A percentile compares a stretch with the other conserved stretches of the same genome.
phyloP scores from a whole-genome alignment of 2,797 vertebrate species.

The Pseudocheirus occidentalis region DNA sequence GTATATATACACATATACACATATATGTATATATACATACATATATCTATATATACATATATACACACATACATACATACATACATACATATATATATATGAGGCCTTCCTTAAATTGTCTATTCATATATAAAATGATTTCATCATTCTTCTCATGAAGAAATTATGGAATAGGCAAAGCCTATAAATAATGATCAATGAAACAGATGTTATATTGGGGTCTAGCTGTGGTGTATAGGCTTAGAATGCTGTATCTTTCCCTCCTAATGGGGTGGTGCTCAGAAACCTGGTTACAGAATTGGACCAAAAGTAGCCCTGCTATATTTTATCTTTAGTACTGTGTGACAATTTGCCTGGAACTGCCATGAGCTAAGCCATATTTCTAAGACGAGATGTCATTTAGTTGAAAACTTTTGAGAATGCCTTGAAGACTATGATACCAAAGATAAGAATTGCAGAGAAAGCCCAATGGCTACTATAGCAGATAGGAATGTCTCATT shows the following conservation, averaged over 20 bases:
- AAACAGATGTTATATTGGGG: not conserved
- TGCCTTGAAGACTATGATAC: not conserved
- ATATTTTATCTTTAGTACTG: not conserved
- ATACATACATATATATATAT: no score
- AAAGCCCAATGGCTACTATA: not conserved
- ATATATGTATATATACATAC: no score
- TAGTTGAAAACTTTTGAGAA: not conserved
- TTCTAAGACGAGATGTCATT: not conserved
- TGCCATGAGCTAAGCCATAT: not conserved
- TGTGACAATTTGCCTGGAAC: not conserved
- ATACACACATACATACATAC: no score
- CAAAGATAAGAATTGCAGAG: fast-evolving
- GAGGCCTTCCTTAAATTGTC: not conserved
- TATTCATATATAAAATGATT: not conserved
- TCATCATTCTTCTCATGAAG: not conserved
- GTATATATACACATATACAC: no score
- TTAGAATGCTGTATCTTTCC: fast-evolving
- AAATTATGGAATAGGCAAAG: not conserved
- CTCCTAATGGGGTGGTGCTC: fast-evolving
- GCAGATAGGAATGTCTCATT: not conserved
- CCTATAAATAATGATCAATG: not conserved
- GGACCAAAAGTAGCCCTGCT: not conserved
- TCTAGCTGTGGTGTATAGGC: fast-evolving
- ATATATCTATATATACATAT: no score
- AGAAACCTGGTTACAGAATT: not conserved